These are phyloP conservation scores for Betta splendens DNA, from an alignment of 2,797 vertebrate genomes.

Conservation along the genomic window DNA sequence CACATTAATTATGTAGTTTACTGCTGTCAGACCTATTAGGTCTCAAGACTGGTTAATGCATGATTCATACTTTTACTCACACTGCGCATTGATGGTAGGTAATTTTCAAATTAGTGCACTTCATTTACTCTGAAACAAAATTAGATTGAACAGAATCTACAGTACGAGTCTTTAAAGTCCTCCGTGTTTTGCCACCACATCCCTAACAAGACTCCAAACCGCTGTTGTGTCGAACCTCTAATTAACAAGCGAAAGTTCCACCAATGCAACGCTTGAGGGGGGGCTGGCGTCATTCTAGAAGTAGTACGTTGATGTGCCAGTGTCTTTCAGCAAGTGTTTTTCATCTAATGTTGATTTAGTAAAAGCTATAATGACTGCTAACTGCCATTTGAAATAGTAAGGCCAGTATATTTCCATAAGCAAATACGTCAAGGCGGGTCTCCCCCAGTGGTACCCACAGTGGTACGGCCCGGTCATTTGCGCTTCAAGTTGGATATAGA, in stretches of 20 bases:
- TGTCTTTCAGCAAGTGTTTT: rapidly evolving
- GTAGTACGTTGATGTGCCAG: too few relatives aligned
- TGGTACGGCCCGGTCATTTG: slow-evolving; percentile 51
- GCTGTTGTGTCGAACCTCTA: slow-evolving; percentile 26
- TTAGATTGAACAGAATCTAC: too few relatives aligned
- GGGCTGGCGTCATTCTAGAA: rapidly evolving
- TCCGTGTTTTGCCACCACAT: too few relatives aligned
- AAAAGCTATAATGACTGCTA: rapidly evolving
- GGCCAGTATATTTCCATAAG: rapidly evolving
- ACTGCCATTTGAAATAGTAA: rapidly evolving
- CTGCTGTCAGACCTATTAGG: too few relatives aligned
- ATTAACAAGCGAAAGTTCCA: slow-evolving; percentile 35
- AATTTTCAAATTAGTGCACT: not conserved
- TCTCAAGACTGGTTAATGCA: too few relatives aligned
- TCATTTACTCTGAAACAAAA: too few relatives aligned
- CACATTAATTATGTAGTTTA: too few relatives aligned
- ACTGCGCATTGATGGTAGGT: not conserved
- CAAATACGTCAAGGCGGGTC: not conserved
- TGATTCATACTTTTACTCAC: too few relatives aligned
- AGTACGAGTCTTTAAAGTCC: too few relatives aligned
- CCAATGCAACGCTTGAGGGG: not conserved
- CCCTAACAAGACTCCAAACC: too few relatives aligned
- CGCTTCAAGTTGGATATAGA: slow-evolving; percentile 13
- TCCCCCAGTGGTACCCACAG: slow-evolving; percentile 9
- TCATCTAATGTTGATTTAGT: rapidly evolving